These are phyloP conservation scores for Dinothrombium tinctorium DNA, from an alignment of 1,140 invertebrate species.

Conservation along the genomic window DNA sequence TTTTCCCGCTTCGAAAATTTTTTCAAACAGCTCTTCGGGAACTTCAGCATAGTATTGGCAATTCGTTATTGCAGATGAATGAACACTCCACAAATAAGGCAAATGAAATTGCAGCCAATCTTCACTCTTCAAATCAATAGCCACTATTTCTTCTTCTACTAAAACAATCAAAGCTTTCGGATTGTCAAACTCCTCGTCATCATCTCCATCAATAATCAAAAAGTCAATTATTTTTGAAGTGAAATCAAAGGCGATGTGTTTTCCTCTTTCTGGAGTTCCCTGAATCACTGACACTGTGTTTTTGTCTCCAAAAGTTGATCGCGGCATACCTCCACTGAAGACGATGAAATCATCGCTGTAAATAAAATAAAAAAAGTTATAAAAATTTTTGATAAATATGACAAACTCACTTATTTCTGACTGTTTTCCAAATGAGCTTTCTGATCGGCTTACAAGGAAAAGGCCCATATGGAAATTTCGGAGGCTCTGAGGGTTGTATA, in stretches of 20 bases:
- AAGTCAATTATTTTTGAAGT: slow-evolving; percentile 59
- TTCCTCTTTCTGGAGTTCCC: slow-evolving; percentile 18
- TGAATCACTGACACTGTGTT: slow-evolving; percentile 63
- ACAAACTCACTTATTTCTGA: slow-evolving; percentile 18
- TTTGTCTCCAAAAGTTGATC: slow-evolving; percentile 70
- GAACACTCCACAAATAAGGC: slow-evolving; percentile 75
- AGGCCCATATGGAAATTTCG: slow-evolving; percentile 58
- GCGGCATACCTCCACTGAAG: slow-evolving; percentile 70
- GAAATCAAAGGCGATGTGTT: slow-evolving; percentile 76
- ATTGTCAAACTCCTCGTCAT: slow-evolving; percentile 27
- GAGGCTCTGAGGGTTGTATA: slow-evolving; percentile 38
- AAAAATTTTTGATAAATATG: too few species aligned
- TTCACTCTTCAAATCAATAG: slow-evolving; percentile 51
- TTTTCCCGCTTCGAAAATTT: slow-evolving; percentile 42
- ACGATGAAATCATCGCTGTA: slow-evolving; percentile 32
- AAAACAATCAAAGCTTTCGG: slow-evolving; percentile 42
- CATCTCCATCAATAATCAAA: slow-evolving; percentile 20
- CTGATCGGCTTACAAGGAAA: slow-evolving; percentile 84
- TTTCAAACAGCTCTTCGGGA: slow-evolving; percentile 39
- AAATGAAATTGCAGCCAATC: slow-evolving; percentile 51
- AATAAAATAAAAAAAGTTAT: slow-evolving; percentile 7
- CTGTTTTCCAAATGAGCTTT: slow-evolving; percentile 37
- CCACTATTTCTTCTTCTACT: slow-evolving; percentile 77
- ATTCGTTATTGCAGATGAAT: slow-evolving; percentile 63
- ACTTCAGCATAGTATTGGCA: slow-evolving; percentile 52